Evolutionary conservation across 35 echinoderm and acorn worm species (phyloP), one percentile per base, ranked within the genome.

Genomic region (Eucidaris tribuloides): DNA sequence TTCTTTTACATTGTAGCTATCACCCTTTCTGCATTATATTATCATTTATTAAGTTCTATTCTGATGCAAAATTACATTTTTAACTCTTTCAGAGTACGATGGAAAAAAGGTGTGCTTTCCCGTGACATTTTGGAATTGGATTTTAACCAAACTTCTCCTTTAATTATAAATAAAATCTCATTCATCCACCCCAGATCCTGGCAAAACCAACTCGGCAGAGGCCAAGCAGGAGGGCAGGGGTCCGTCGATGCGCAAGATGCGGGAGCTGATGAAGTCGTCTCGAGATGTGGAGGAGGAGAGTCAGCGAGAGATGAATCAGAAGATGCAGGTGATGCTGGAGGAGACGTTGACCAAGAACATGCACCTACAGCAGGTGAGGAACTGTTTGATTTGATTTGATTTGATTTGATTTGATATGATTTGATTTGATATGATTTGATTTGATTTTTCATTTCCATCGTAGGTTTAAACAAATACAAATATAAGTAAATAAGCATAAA

Each of bases 331-430:
- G 20, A 99, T 99, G 91, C 70, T 99, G 42, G 96, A 99, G 59
- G 96, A 99, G 52, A 99, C 96, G 34, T 71, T 99, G 11, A 99
- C 96, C 20, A 99, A 99, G 42, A 99, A 99, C 62, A 93, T 99
- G 91, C 96, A 99, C 61, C 58, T 99, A 38, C 96, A 99, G 59
- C 78, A 99, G 96, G 96, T 98, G 54, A 78, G 74, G 15, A n/a
- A n/a, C n/a, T n/a, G n/a, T n/a, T n/a, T n/a, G 23, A 55, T 7
- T 28, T 43, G 11, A 15, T 5, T 15, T 42, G 7, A 43, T 6
- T 9, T 5, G 28, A 42, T 77, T 14, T 14, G 13, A 55, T 55
- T 13, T 22, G 13, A 13, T 22, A 13, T 55, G 13, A 14, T 55
- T 55, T 55, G 13, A 14, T 13, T 55, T 14, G 13, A 22, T 55